A percentile compares a stretch with the other conserved stretches of the same genome.
Conservation (phyloP, 2,113 vertebrate genomes). For the Phrynosoma platyrhinos region DNA sequence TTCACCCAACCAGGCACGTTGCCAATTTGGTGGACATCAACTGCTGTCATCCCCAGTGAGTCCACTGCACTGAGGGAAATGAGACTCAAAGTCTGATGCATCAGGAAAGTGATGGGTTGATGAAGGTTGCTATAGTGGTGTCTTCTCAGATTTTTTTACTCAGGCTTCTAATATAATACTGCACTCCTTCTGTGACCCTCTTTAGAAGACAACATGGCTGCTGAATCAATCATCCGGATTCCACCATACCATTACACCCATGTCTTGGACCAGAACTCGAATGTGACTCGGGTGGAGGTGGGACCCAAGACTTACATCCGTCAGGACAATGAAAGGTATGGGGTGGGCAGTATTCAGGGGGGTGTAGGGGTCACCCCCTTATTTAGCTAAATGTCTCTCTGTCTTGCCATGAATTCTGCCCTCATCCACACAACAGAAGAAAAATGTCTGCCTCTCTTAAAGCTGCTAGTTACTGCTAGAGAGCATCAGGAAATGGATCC, state of each 20-base stretch:
- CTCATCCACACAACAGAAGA: neutral
- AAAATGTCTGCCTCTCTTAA: neutral
- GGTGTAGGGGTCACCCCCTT: neutral
- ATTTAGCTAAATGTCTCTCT: neutral
- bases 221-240: conserved; percentile 89
- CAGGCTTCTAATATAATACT: neutral
- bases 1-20: neutral
- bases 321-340: conserved; percentile 91
- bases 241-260: conserved; percentile 92
- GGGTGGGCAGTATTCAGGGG: rapidly evolving
- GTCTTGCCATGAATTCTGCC: neutral
- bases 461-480: neutral
- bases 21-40: neutral
- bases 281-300: conserved; percentile 87
- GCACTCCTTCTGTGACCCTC: neutral
- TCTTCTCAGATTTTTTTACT: neutral
- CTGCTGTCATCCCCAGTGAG: neutral
- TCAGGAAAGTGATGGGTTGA: neutral
- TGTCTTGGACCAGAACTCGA: conserved; percentile 92
- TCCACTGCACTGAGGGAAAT: neutral
- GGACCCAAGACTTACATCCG: conserved; percentile 92
- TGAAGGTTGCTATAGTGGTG: neutral
- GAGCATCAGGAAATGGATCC: neutral
- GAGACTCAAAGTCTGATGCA: neutral
- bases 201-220: conserved; percentile 42